A percentile compares a stretch with the other conserved stretches of the same genome.
Evolutionary conservation across 2,113 vertebrate genomes (phyloP).

Genomic region (Macaca fascicularis): T2T-MFA8v1.1 NC_088379.1:155219501-155220000

Average conservation of each 20-base stretch:
- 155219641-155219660: constrained; percentile 71
- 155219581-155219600: constrained; percentile 81
- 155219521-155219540: constrained; percentile 69
- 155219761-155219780: constrained; percentile 38
- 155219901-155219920: constrained; percentile 34
- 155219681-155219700: constrained; percentile 46
- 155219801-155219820: constrained; percentile 66
- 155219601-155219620: constrained; percentile 82
- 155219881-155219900: constrained; percentile 25
- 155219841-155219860: constrained; percentile 63
- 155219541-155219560: constrained; percentile 77
- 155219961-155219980: background rate
- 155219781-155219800: constrained; percentile 57
- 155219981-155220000: constrained; percentile 54
- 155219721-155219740: background rate
- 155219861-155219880: constrained; percentile 39
- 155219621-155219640: constrained; percentile 78
- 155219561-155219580: constrained; percentile 78
- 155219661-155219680: constrained; percentile 57
- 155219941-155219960: constrained; percentile 58
- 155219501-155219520: constrained; percentile 70
- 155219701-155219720: constrained; percentile 37
- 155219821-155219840: constrained; percentile 50
- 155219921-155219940: constrained; percentile 46
- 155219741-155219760: constrained; percentile 12